These are phyloP conservation scores for Ctenoplectra terminalis DNA, from an alignment of 1,140 invertebrate species.

Conservation along the genomic window DNA sequence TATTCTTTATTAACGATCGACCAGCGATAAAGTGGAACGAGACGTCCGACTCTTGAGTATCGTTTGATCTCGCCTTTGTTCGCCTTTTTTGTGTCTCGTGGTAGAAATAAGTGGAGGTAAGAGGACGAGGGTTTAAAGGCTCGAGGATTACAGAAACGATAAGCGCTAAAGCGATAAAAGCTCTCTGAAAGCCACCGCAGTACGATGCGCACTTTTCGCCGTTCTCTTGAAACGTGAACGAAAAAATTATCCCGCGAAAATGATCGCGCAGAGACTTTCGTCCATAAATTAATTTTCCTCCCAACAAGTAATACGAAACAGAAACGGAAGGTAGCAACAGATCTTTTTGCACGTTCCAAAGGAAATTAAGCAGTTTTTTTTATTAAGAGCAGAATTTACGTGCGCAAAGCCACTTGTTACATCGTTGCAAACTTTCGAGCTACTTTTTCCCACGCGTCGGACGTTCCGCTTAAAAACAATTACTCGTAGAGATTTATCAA, in stretches of 20 bases:
- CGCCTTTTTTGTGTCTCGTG: slow-evolving; percentile 45
- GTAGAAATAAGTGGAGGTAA: slow-evolving; percentile 40
- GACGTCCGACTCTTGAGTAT: slow-evolving; percentile 33
- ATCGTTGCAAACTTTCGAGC: neutral
- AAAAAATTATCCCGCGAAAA: slow-evolving; percentile 60
- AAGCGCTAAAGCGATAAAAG: slow-evolving; percentile 79
- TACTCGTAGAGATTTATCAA: slow-evolving; percentile 6
- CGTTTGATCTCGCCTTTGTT: slow-evolving; percentile 51
- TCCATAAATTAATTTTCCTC: slow-evolving; percentile 82
- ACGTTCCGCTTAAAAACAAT: too few relatives aligned
- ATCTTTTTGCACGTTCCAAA: slow-evolving; percentile 47
- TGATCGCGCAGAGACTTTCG: slow-evolving; percentile 76
- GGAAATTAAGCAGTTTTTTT: slow-evolving; percentile 26
- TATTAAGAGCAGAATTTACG: slow-evolving; percentile 27
- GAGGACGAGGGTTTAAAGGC: slow-evolving; percentile 11
- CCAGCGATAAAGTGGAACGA: slow-evolving; percentile 31
- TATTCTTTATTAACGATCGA: slow-evolving; percentile 48
- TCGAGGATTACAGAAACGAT: slow-evolving; percentile 67
- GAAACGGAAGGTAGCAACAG: neutral
- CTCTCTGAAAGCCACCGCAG: slow-evolving; percentile 73
- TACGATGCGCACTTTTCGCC: slow-evolving; percentile 58
- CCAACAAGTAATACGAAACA: slow-evolving; percentile 52
- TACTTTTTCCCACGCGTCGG: neutral
- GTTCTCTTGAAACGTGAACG: slow-evolving; percentile 51
- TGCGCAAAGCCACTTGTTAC: slow-evolving; percentile 31